Evolutionary conservation across 2,888 invertebrate species (phyloP).

Genomic region (Nebria brevicollis): DNA sequence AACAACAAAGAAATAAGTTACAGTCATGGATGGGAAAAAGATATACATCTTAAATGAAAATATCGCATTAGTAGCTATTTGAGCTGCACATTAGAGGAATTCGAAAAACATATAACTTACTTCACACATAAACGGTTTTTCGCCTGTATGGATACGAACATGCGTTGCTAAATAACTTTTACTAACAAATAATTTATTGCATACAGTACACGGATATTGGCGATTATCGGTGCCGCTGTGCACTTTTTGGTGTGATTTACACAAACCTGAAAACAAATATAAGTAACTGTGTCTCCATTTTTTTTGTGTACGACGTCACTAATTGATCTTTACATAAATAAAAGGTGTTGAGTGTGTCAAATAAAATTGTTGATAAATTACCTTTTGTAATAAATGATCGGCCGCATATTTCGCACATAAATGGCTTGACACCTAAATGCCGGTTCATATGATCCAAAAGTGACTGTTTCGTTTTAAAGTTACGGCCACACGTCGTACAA

Average conservation of each 20-base stretch:
- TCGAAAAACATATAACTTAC: slow-evolving; percentile 54
- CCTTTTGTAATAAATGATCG: slow-evolving; percentile 70
- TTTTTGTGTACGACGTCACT: too few species aligned
- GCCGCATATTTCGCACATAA: slow-evolving; percentile 68
- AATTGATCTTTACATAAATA: too few species aligned
- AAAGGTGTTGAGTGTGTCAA: too few species aligned
- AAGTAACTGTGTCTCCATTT: not conserved
- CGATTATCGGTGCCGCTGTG: slow-evolving; percentile 70
- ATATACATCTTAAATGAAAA: not conserved
- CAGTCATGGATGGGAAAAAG: not conserved
- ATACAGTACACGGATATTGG: slow-evolving; percentile 69
- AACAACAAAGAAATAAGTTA: slow-evolving; percentile 28
- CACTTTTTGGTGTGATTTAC: slow-evolving; percentile 69
- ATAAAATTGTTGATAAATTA: slow-evolving; percentile 46
- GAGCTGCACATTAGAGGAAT: too few species aligned
- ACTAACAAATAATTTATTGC: slow-evolving; percentile 70
- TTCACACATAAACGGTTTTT: slow-evolving; percentile 70
- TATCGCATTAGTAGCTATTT: too few species aligned
- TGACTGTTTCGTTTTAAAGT: slow-evolving; percentile 71
- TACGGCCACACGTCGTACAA: slow-evolving; percentile 68
- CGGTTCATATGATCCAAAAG: slow-evolving; percentile 70
- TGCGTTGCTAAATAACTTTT: slow-evolving; percentile 71
- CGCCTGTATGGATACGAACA: slow-evolving; percentile 69
- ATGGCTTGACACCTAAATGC: slow-evolving; percentile 70
- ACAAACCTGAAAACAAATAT: slow-evolving; percentile 61